Base-by-base conservation (phyloP, 2,888 invertebrate genomes). In the Ptilodon capucinus region DNA sequence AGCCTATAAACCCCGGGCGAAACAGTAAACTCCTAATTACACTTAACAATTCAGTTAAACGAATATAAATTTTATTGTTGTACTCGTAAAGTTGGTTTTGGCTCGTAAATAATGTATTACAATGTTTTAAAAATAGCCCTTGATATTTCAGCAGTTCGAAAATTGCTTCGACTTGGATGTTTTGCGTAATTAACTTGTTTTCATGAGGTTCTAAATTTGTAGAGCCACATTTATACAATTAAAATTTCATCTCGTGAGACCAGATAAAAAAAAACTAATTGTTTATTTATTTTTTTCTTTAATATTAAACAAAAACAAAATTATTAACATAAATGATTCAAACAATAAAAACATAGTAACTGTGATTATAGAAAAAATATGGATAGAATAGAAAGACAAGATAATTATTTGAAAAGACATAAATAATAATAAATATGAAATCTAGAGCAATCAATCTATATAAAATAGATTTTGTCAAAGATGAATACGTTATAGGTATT, bases 141-240 rank as follows among this genome's bases (percentile, higher is more conserved):
- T 32, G 23, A 47, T 54, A 36, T 42, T 36, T 46, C 55, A 45
- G 40, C 54, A 54, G 48, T 55, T 54, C 32, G 45, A 46, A 48
- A 21, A 42, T 21, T 45, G 40, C 49, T 57, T 40, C 25, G n/a
- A 28, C 28, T n/a, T n/a, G n/a, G n/a, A n/a, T 8, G 11, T 28
- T 28, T 2, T 4, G n/a, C 3, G n/a, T 28, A 28, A 28, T 28
- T 28, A 28, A 28, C 28, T 7, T 11, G 28, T 2, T 8, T n/a
- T 28, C 4, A n/a, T 4, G n/a, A n/a, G n/a, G n/a, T n/a, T n/a
- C n/a, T n/a, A n/a, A n/a, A n/a, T n/a, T n/a, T n/a, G n/a, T n/a
- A n/a, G n/a, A n/a, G n/a, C n/a, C n/a, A n/a, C n/a, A n/a, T n/a
- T n/a, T n/a, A n/a, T n/a, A n/a, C n/a, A n/a, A n/a, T n/a, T n/a